Conservation (phyloP, 2,113 vertebrate genomes). For the Clarias batrachus region DNA sequence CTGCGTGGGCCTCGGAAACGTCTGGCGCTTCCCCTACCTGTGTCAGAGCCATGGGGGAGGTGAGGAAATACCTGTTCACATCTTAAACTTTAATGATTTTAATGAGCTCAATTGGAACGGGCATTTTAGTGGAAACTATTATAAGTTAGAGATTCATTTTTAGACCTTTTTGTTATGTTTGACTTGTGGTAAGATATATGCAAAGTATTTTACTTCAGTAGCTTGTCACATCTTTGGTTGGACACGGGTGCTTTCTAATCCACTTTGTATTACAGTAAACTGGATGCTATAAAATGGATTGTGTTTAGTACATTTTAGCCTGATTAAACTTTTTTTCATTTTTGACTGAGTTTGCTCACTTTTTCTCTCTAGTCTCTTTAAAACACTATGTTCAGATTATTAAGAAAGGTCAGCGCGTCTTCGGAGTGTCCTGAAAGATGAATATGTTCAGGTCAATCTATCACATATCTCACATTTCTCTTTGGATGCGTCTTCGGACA, state of each 20-base stretch:
- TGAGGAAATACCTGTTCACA: conserved; percentile 52
- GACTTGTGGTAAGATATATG: neutral
- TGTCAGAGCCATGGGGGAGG: conserved; percentile 95
- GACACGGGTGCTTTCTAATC: neutral
- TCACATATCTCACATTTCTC: neutral
- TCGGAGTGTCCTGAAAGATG: neutral
- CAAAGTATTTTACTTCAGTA: neutral
- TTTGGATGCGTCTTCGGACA: neutral
- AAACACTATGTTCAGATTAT: neutral
- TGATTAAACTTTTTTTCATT: neutral
- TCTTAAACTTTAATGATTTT: neutral
- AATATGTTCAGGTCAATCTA: neutral
- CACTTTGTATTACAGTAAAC: neutral
- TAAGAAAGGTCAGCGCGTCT: neutral
- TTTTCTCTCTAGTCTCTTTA: neutral
- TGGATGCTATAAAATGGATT: neutral
- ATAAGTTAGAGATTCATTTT: no score
- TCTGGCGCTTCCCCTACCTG: conserved; percentile 90
- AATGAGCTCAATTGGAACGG: no score
- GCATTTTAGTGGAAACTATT: no score
- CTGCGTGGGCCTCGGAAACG: conserved; percentile 88
- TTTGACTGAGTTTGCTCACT: neutral
- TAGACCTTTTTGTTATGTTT: neutral
- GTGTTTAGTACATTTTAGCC: neutral
- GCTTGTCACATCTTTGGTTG: neutral